These are phyloP conservation scores for Polyommatus icarus DNA, from an alignment of 2,888 invertebrate species.

Conservation along the genomic window DNA sequence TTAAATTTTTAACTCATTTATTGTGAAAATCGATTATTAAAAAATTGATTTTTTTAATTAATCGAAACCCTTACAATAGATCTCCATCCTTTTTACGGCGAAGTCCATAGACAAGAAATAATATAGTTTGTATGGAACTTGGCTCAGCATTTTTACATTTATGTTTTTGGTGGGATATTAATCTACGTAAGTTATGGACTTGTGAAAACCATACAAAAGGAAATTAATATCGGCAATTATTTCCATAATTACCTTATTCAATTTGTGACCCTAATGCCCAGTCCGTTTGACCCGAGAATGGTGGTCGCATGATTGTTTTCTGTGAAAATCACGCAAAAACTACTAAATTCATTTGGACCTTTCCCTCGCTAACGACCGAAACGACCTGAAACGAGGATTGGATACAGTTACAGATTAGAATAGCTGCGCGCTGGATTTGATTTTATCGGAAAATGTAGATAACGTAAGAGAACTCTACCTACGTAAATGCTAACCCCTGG, in stretches of 20 bases:
- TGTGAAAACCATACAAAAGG: not conserved
- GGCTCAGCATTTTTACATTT: too few relatives aligned
- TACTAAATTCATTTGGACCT: conserved; percentile 1
- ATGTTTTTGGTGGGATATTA: too few relatives aligned
- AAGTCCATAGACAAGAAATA: too few relatives aligned
- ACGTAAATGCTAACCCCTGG: not conserved
- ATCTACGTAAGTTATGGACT: not conserved
- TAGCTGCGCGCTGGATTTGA: not conserved
- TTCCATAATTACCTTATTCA: not conserved
- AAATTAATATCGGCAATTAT: not conserved
- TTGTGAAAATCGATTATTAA: too few relatives aligned
- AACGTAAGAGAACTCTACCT: not conserved
- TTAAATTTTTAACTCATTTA: too few relatives aligned
- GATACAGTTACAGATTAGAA: conserved; percentile 14
- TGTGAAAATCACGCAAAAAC: not conserved
- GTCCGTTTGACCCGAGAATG: not conserved
- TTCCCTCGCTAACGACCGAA: conserved; percentile 1
- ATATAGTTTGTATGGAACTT: too few relatives aligned
- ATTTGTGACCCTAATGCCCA: not conserved
- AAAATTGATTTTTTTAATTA: too few relatives aligned
- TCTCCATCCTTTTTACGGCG: too few relatives aligned
- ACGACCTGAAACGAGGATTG: not conserved
- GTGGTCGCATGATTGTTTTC: not conserved
- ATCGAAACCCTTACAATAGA: too few relatives aligned
- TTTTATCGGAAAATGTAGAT: not conserved